Evolutionary conservation across 37 sponge, comb jelly and placozoan genomes (phyloP).

Genomic region (Sycon ciliatum): DNA sequence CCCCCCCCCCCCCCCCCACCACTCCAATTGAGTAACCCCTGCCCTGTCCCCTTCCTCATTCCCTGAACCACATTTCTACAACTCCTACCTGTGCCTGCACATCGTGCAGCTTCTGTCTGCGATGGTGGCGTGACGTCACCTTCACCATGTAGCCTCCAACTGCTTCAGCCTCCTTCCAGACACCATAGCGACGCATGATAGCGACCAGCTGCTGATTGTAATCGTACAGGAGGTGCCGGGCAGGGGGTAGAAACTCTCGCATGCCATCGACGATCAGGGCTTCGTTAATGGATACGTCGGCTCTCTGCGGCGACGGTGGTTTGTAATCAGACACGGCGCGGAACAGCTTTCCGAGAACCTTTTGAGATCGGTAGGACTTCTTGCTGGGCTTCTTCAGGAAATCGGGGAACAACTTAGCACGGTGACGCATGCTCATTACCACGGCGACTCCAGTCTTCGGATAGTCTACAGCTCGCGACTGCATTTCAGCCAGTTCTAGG

Average conservation of each 20-base stretch:
- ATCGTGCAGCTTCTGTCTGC: neutral
- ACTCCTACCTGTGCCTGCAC: neutral
- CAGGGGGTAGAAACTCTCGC: neutral
- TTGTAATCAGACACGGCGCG: neutral
- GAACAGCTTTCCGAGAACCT: neutral
- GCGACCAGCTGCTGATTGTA: neutral
- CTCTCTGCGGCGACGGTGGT: neutral
- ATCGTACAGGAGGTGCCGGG: neutral
- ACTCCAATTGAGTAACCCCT: no score
- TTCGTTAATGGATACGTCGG: neutral
- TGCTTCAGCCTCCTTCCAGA: neutral
- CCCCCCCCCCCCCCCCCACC: no score
- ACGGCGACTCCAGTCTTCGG: constrained; percentile 26
- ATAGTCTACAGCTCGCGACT: constrained; percentile 27
- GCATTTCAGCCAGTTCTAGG: constrained; percentile 19
- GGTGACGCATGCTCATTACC: neutral
- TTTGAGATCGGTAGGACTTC: neutral
- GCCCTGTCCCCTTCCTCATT: no score
- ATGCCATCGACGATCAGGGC: neutral
- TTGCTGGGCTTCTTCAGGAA: neutral
- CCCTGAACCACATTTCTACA: no score
- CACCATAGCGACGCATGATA: neutral
- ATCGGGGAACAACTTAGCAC: neutral
- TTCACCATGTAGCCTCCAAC: neutral
- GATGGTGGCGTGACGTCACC: neutral